Percentiles rank a stretch among this genome's conserved stretches.
Conservation (phyloP, 2,113 vertebrate genomes). For the Oreocharis arfaki region DNA sequence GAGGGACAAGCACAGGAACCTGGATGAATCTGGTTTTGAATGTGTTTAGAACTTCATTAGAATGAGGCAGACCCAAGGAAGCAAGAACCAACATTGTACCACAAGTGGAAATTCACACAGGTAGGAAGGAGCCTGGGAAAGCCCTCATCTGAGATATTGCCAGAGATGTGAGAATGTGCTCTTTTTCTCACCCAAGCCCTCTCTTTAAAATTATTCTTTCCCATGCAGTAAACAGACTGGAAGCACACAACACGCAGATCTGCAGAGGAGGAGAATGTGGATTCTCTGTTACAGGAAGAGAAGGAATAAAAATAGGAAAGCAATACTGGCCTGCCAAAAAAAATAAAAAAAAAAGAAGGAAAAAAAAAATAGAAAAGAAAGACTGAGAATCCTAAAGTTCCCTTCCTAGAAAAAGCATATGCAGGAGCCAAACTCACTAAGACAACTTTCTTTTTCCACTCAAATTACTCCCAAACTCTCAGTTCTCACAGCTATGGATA, state of each 20-base stretch:
- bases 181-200: not conserved
- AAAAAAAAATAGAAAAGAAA: not conserved
- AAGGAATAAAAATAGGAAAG: not conserved
- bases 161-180: not conserved
- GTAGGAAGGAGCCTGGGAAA: not conserved
- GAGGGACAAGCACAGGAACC: not conserved
- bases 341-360: not conserved
- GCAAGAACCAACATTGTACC: not conserved
- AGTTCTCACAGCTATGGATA: not conserved
- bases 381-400: not conserved
- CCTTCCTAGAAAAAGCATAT: not conserved
- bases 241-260: not conserved
- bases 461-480: not conserved
- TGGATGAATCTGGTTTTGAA: not conserved
- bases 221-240: not conserved
- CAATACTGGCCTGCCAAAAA: not conserved
- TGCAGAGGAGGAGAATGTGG: not conserved
- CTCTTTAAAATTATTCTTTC: not conserved
- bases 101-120: not conserved
- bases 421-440: not conserved
- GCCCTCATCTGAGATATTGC: not conserved
- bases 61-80: not conserved
- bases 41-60: not conserved
- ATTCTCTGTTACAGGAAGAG: not conserved
- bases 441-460: not conserved